Evolutionary conservation across 1,140 invertebrate species (phyloP), one percentile per base, ranked within the genome.

Genomic region (Drosophila carrolli): DNA sequence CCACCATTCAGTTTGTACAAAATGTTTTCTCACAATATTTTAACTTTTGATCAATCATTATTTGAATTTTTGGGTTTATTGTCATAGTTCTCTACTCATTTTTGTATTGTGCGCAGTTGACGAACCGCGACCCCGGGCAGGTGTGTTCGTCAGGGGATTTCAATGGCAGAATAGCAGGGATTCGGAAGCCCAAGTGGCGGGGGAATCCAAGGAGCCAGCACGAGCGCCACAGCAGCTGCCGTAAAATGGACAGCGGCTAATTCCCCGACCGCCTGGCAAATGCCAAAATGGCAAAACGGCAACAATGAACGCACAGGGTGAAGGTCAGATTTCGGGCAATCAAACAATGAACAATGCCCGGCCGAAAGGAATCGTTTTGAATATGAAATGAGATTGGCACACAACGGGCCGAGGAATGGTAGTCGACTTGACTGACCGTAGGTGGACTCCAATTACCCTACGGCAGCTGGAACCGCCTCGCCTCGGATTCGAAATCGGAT

Each of bases 361-460:
- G 29, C 29, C 29, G 8, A 46, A 59, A 44, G 44, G 54, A 56
- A 75, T 67, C 66, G 65, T 86, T 88, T 77, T 88, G 81, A 86
- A 86, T 88, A 88, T 86, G 81, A 83, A 71, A 60, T 75, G 57
- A 73, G 70, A 63, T 63, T 68, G 65, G 65, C 48, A 68, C 32
- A 59, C 27, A 59, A 46, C 43, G 3, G 41, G 65, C 19, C 37
- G 37, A 51, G 41, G 35, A 48, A 68, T 53, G 73, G 44, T 35
- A n/a, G 63, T 47, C 32, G 67, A 13, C 73, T 67, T 57, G 76
- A 65, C 76, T 57, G 76, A 65, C 76, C 73, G 73, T 75, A 75
- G 72, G 73, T 75, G 73, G 82, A 76, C 84, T 88, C 83, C 83
- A 83, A 88, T 88, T 88, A 88, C 83, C 58, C 40, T 53, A 48